These are phyloP conservation scores for Yponomeuta plumbellus DNA, from an alignment of 2,888 invertebrate species.

Conservation along the genomic window DNA sequence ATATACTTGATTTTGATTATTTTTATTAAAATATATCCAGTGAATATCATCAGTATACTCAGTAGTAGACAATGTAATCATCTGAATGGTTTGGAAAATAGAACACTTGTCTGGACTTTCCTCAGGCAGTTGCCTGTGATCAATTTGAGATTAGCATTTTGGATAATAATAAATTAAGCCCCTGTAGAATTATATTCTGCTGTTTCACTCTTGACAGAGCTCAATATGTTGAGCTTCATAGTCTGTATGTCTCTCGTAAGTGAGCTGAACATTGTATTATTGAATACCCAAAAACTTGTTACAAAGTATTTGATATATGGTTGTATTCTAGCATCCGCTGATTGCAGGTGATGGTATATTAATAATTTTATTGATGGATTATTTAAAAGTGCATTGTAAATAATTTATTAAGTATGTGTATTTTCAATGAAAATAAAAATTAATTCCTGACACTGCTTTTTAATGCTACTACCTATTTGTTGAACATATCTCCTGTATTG, in stretches of 20 bases:
- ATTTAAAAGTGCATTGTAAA: slow-evolving; percentile 15
- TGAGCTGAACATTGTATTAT: too few relatives aligned
- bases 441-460: neutral
- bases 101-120: neutral
- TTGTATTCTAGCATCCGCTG: neutral
- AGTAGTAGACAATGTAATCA: neutral
- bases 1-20: neutral
- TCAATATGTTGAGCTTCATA: neutral
- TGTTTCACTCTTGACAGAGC: neutral
- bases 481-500: too few relatives aligned
- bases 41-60: slow-evolving; percentile 3
- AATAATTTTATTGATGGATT: slow-evolving; percentile 15
- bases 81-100: neutral
- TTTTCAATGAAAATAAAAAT: slow-evolving; percentile 17
- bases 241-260: neutral
- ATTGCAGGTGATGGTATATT: slow-evolving; percentile 17
- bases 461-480: neutral
- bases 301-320: neutral
- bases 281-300: too few relatives aligned
- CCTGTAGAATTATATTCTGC: neutral
- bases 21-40: neutral
- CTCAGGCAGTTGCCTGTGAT: neutral
- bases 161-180: neutral
- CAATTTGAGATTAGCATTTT: neutral
- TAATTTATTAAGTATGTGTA: slow-evolving; percentile 17